Base-by-base conservation (phyloP, 2,888 invertebrate genomes). In the Ferrisia virgata region DNA sequence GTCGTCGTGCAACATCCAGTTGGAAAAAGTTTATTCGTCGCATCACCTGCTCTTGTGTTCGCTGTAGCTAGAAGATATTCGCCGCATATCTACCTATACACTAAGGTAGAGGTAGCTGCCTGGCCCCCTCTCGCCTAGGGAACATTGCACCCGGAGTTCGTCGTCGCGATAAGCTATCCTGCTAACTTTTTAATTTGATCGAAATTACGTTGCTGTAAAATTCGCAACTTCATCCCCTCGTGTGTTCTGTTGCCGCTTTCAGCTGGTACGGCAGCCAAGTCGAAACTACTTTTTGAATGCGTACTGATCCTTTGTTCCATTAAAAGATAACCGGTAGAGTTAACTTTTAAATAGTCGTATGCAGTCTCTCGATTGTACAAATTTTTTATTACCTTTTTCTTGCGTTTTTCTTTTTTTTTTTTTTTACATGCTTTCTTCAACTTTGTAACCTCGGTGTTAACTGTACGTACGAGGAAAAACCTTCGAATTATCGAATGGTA, bases 171-270 rank as follows among this genome's bases (percentile, higher is more conserved):
- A 64, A 64, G 64, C 64, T 64, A 64, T 28, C 25, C 28, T 28
- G 64, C 64, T 64, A 64, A 64, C 64, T 64, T 64, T 64, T 64
- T 64, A 64, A 64, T 64, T 64, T 64, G 64, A 64, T 64, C 64
- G 64, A 64, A 64, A 64, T 64, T 64, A 64, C 64, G 22, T 64
- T 64, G 64, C 64, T 64, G 28, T 64, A 64, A 64, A 64, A 64
- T 64, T 64, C 64, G 64, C 15, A 9, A 53, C 53, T 53, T 22
- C 40, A 11, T 53, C 22, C 53, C 53, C 53, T 18, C 22, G 53
- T 40, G 40, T 40, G 40, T 13, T 40, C n/a, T 8, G 28, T 58
- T 64, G 15, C 58, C 9, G 28, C 64, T 64, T 4, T 8, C 8
- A 25, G 25, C 25, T 11, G 28, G 53, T 22, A 22, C 9, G 64